Evolutionary conservation across 2,797 vertebrate genomes (phyloP).

Genomic region (Aulostomus chinensis): DNA sequence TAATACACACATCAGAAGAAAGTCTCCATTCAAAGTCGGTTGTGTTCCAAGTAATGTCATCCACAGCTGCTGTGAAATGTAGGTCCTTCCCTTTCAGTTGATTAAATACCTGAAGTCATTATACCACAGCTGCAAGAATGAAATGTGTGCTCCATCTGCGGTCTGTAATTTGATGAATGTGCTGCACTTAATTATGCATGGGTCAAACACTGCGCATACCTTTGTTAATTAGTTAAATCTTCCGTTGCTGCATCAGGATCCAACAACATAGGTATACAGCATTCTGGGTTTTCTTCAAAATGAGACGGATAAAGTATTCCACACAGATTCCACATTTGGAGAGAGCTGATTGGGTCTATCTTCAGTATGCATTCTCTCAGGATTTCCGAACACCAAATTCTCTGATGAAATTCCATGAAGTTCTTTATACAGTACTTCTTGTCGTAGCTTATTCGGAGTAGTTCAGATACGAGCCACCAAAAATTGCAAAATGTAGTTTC

Average conservation of each 20-base stretch:
- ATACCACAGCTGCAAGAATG: conserved; percentile 26
- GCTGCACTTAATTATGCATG: conserved; percentile 40
- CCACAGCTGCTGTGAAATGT: conserved; percentile 25
- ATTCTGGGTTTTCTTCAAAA: conserved; percentile 14
- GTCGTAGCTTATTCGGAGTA: no score
- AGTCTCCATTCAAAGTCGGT: not conserved
- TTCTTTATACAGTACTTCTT: no score
- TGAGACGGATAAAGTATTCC: conserved; percentile 5
- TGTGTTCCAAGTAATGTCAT: conserved; percentile 7
- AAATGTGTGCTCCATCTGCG: conserved; percentile 34
- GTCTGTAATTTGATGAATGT: conserved; percentile 42
- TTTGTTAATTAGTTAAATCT: conserved; percentile 47
- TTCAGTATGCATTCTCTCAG: no score
- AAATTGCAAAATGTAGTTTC: no score
- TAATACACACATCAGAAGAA: not conserved
- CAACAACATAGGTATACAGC: conserved; percentile 7
- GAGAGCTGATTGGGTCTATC: not conserved
- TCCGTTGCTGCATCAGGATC: conserved; percentile 7
- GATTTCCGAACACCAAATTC: no score
- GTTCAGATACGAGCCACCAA: no score
- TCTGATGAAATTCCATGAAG: no score
- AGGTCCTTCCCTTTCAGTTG: conserved; percentile 17
- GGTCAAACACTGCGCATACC: conserved; percentile 42
- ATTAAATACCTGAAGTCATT: conserved; percentile 41
- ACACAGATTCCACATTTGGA: not conserved